phyloP scores from a whole-genome alignment of 2,113 vertebrate species.

The Cyphomyrus plagiostoma region DNA sequence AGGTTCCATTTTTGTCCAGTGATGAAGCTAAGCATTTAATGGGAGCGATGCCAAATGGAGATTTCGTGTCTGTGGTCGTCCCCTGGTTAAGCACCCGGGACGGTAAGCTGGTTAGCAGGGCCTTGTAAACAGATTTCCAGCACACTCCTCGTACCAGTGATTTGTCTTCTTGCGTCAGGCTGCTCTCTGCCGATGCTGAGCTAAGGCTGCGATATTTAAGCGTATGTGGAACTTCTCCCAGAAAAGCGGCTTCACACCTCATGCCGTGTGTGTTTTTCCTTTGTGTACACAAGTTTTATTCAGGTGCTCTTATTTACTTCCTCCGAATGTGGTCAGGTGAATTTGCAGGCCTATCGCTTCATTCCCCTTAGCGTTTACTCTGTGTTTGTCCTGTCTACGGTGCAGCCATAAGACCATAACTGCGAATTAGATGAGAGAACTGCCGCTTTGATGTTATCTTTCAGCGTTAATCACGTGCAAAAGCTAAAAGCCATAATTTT shows the following conservation, averaged over 20 bases:
- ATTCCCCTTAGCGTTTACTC: not conserved
- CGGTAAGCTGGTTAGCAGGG: slow-evolving; percentile 48
- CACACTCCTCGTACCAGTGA: not conserved
- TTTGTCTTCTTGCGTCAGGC: not conserved
- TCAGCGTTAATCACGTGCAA: not conserved
- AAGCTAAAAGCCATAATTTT: not conserved
- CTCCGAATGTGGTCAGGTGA: not conserved
- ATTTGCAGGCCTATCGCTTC: not conserved
- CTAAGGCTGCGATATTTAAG: not conserved
- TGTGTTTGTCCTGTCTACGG: not conserved
- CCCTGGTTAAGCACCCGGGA: slow-evolving; percentile 43
- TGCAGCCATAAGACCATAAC: not conserved
- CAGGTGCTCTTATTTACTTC: not conserved
- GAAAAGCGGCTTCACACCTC: not conserved
- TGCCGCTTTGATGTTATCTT: not conserved
- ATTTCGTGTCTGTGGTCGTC: slow-evolving; percentile 39
- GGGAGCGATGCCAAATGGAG: slow-evolving; percentile 32
- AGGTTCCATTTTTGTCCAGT: not conserved
- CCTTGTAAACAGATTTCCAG: not conserved
- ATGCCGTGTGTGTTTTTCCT: not conserved
- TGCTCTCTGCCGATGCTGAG: not conserved
- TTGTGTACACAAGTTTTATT: not conserved
- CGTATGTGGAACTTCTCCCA: not conserved
- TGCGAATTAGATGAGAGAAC: not conserved
- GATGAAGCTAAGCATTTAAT: slow-evolving; percentile 13